Conservation (phyloP, 2,113 vertebrate species). For the Dromaius novaehollandiae region DNA sequence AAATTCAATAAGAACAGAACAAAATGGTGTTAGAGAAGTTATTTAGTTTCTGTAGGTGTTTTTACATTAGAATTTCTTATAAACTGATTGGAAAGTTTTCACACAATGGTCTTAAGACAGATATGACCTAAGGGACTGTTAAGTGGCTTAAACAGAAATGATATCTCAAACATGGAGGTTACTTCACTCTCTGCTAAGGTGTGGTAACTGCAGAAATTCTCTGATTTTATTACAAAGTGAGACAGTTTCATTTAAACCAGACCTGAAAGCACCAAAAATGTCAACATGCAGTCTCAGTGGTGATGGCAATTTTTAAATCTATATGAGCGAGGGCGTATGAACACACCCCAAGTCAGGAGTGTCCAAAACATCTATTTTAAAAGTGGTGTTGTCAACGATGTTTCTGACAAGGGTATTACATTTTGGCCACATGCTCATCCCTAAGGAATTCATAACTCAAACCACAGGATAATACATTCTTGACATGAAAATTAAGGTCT, state of each 20-base stretch:
- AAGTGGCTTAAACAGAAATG: background rate
- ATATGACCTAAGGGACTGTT: background rate
- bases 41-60: background rate
- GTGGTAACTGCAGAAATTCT: background rate
- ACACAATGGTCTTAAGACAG: accelerated
- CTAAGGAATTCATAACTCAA: background rate
- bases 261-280: no score
- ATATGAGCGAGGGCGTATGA: background rate
- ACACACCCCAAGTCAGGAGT: no score
- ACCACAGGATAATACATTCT: background rate
- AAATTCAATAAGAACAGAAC: background rate
- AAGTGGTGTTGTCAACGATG: background rate
- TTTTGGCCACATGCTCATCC: background rate
- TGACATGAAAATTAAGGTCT: background rate
- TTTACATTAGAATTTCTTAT: background rate
- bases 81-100: background rate
- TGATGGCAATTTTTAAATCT: background rate
- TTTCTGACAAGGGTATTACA: background rate
- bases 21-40: background rate
- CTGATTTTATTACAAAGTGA: background rate
- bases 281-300: background rate
- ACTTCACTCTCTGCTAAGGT: background rate
- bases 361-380: background rate
- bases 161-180: background rate
- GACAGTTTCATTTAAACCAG: background rate